Percentiles rank a stretch among this genome's conserved stretches.
phyloP scores from a whole-genome alignment of 2,113 vertebrate genomes.

The Anas platyrhynchos region DNA sequence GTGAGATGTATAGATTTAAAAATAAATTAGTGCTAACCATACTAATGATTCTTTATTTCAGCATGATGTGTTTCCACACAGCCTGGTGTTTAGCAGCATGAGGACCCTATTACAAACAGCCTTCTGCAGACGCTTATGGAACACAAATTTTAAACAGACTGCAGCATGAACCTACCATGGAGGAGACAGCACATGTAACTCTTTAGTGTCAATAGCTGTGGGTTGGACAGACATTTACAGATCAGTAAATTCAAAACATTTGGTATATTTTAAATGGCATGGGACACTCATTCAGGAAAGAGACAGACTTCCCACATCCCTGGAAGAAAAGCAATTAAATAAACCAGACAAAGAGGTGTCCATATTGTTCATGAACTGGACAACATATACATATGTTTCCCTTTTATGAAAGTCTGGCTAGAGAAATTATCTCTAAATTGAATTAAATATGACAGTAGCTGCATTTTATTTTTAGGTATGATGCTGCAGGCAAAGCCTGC shows the following conservation, averaged over 20 bases:
- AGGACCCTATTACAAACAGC: not conserved
- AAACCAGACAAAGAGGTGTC: not conserved
- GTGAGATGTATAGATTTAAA: not conserved
- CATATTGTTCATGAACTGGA: not conserved
- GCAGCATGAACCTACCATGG: not conserved
- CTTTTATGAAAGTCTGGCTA: not conserved
- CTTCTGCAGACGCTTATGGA: not conserved
- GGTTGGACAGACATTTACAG: not conserved
- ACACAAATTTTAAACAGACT: not conserved
- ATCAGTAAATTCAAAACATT: constrained; percentile 16
- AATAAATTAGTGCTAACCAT: fast-evolving
- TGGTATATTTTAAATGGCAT: not conserved
- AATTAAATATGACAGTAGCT: constrained; percentile 1
- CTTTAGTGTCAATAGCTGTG: not conserved
- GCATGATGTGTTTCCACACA: not conserved
- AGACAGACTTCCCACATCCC: not conserved
- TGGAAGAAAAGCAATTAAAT: not conserved
- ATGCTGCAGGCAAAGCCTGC: not conserved
- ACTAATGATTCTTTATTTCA: not conserved
- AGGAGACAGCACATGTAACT: not conserved
- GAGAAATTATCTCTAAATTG: not conserved
- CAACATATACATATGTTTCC: not conserved
- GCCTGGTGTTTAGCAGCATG: not conserved
- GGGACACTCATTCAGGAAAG: not conserved
- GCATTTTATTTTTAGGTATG: not conserved